Evolutionary conservation across 2,888 invertebrate genomes (phyloP).

Genomic region (Ellobium chinense): DNA sequence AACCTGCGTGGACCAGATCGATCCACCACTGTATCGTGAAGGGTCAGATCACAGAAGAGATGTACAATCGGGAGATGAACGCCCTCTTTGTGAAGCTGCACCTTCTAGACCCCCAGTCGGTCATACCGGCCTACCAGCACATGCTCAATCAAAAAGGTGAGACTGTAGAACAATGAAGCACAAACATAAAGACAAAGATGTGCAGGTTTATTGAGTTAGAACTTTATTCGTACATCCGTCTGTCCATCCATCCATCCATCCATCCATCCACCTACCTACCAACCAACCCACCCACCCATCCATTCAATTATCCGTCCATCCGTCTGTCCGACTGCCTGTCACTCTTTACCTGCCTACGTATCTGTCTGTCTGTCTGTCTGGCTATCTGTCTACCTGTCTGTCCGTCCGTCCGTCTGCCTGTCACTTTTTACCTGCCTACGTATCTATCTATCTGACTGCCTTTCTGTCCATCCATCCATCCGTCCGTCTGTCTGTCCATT

Average conservation of each 20-base stretch:
- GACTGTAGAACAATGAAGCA: too few relatives aligned
- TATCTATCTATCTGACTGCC: too few relatives aligned
- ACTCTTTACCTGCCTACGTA: not conserved
- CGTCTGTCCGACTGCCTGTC: not conserved
- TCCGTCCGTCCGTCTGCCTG: not conserved
- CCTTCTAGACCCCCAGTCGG: constrained; percentile 74
- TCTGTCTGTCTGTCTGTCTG: not conserved
- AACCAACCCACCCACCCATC: not conserved
- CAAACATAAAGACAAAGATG: too few relatives aligned
- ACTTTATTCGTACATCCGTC: too few relatives aligned
- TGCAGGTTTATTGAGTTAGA: too few relatives aligned
- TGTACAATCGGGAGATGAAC: constrained; percentile 75
- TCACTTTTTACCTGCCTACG: not conserved
- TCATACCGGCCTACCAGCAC: constrained; percentile 72
- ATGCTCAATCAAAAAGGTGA: constrained; percentile 71
- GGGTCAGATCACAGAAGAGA: constrained; percentile 66
- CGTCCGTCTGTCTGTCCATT: too few relatives aligned
- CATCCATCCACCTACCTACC: not conserved
- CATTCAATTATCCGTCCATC: not conserved
- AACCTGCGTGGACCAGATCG: constrained; percentile 67
- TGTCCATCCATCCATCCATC: not conserved
- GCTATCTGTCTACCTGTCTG: not conserved
- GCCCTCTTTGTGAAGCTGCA: constrained; percentile 75
- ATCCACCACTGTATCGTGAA: constrained; percentile 67
- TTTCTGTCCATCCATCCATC: too few relatives aligned